These are phyloP conservation scores for Callyntrura guangdongensis DNA, from an alignment of 2,888 invertebrate species.

Conservation along the genomic window DNA sequence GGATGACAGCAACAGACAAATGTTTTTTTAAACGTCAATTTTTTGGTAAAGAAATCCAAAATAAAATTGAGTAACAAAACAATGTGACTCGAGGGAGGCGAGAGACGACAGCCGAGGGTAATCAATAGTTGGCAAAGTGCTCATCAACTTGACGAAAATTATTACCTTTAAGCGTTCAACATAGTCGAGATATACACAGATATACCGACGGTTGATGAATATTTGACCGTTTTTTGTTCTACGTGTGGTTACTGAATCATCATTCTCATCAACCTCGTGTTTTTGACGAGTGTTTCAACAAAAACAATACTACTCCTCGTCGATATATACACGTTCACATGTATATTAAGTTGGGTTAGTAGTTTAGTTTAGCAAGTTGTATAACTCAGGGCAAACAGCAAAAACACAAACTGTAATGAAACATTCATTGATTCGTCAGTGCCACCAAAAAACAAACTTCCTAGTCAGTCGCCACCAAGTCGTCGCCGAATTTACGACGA, in stretches of 20 bases:
- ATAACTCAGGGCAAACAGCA: not conserved
- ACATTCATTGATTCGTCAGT: not conserved
- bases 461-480: too few species aligned
- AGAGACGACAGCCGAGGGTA: constrained; percentile 26
- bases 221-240: constrained; percentile 35
- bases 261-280: constrained; percentile 2
- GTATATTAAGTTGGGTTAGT: too few species aligned
- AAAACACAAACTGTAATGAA: not conserved
- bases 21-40: not conserved
- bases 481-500: too few species aligned
- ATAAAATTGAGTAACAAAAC: constrained; percentile 45
- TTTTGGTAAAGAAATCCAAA: not conserved
- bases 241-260: not conserved
- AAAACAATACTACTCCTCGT: not conserved
- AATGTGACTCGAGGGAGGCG: not conserved
- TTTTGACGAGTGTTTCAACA: not conserved
- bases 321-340: too few species aligned
- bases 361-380: too few species aligned
- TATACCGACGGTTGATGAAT: not conserved
- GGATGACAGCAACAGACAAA: too few species aligned
- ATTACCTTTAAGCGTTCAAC: not conserved
- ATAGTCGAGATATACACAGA: too few species aligned
- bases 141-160: constrained; percentile 12
- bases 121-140: constrained; percentile 46
- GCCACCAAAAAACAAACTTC: too few species aligned